Percentiles rank a stretch among this genome's conserved stretches.
These are phyloP conservation scores for Lasioglossum marginatum DNA, from an alignment of 2,888 invertebrate species.

Conservation along the genomic window DNA sequence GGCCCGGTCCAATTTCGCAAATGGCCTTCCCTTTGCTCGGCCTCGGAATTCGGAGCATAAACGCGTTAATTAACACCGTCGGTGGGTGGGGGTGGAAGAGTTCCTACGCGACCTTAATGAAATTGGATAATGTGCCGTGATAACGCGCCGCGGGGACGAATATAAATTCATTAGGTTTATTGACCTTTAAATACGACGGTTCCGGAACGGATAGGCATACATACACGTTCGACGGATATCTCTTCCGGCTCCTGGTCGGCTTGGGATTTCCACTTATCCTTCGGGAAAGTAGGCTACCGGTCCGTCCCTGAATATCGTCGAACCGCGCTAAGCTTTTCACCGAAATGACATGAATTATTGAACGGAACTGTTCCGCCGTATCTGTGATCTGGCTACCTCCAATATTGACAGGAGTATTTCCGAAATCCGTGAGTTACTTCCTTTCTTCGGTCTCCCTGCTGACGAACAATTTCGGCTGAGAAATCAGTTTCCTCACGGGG, in stretches of 20 bases:
- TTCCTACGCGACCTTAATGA: slow-evolving; percentile 30
- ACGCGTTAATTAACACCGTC: background rate
- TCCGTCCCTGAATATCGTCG: slow-evolving; percentile 46
- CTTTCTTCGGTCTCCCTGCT: slow-evolving; percentile 21
- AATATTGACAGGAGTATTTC: slow-evolving; percentile 68
- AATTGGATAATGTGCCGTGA: slow-evolving; percentile 16
- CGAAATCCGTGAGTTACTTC: slow-evolving; percentile 52
- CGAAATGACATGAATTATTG: slow-evolving; percentile 72
- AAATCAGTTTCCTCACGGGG: background rate
- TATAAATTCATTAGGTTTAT: slow-evolving; percentile 30
- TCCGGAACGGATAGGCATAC: background rate
- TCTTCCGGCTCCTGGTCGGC: slow-evolving; percentile 11
- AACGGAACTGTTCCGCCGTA: slow-evolving; percentile 48
- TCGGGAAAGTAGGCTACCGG: slow-evolving; percentile 28
- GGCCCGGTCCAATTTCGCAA: slow-evolving; percentile 3
- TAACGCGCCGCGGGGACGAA: slow-evolving; percentile 6
- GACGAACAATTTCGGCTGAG: background rate
- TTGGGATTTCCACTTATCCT: slow-evolving; percentile 41
- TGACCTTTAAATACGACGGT: slow-evolving; percentile 33
- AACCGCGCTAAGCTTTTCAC: slow-evolving; percentile 63
- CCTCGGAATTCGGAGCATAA: background rate
- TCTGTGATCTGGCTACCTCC: slow-evolving; percentile 60
- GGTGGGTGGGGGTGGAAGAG: background rate
- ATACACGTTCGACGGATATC: slow-evolving; percentile 17
- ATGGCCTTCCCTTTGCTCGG: slow-evolving; percentile 8